Evolutionary conservation across 2,113 vertebrate genomes (phyloP).

Genomic region (Coreoperca whiteheadi): DNA sequence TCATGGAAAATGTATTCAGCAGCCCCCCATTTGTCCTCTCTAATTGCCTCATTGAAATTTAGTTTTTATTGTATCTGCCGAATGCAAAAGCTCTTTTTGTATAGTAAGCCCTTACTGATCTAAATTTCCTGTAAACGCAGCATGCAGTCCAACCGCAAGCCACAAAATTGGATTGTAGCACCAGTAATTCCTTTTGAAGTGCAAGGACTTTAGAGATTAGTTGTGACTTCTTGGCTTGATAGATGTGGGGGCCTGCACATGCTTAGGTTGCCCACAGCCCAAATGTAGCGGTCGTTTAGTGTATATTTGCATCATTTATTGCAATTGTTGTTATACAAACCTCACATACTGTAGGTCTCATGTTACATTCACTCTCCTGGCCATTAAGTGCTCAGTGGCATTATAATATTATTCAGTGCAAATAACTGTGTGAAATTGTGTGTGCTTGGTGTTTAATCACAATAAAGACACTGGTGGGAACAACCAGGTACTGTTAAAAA

Average conservation of each 20-base stretch:
- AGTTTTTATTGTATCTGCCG: constrained; percentile 55
- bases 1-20: constrained; percentile 40
- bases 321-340: not conserved
- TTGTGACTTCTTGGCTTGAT: constrained; percentile 47
- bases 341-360: not conserved
- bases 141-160: constrained; percentile 21
- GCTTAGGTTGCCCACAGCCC: constrained; percentile 13
- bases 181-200: constrained; percentile 51
- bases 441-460: constrained; percentile 11
- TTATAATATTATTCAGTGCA: constrained; percentile 15
- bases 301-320: constrained; percentile 21
- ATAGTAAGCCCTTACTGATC: constrained; percentile 12
- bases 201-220: constrained; percentile 41
- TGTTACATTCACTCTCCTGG: not conserved
- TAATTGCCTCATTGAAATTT: constrained; percentile 44
- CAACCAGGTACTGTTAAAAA: not conserved
- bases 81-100: constrained; percentile 39
- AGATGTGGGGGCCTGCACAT: not conserved
- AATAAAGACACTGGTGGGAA: constrained; percentile 21
- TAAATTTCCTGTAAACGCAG: constrained; percentile 35
- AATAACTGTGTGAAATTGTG: constrained; percentile 28
- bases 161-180: constrained; percentile 50
- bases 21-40: constrained; percentile 40
- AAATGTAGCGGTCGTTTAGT: constrained; percentile 8
- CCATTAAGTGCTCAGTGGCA: not conserved